These are phyloP conservation scores for Lateolabrax maculatus DNA, from an alignment of 2,797 vertebrate genomes.

Conservation along the genomic window DNA sequence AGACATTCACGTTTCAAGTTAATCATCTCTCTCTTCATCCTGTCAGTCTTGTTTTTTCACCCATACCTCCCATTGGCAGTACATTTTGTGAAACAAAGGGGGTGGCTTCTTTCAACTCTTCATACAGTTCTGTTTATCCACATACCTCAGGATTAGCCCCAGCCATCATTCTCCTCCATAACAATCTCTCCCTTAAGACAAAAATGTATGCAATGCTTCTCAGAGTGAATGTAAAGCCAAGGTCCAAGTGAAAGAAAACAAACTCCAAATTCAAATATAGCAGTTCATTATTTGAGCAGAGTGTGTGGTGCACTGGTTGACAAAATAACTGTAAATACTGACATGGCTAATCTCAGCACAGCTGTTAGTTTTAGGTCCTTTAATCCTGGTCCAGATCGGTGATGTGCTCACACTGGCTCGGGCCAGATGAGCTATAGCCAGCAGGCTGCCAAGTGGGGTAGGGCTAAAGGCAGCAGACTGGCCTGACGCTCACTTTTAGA, in stretches of 20 bases:
- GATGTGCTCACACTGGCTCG: conserved; percentile 79
- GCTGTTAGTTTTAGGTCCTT: conserved; percentile 83
- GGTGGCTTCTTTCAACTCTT: conserved; percentile 25
- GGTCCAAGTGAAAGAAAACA: conserved; percentile 37
- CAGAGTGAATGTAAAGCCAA: background rate
- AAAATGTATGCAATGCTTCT: conserved; percentile 9
- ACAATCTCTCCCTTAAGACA: conserved; percentile 23
- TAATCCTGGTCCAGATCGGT: conserved; percentile 84
- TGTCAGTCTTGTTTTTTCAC: conserved; percentile 33
- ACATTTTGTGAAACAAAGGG: conserved; percentile 43
- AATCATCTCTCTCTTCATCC: conserved; percentile 58
- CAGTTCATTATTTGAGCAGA: conserved; percentile 64
- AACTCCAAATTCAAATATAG: conserved; percentile 49
- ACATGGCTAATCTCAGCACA: conserved; percentile 83
- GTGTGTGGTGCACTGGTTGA: conserved; percentile 66
- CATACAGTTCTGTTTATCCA: conserved; percentile 55
- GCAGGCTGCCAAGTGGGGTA: conserved; percentile 83
- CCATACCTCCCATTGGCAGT: conserved; percentile 17
- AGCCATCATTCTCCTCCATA: conserved; percentile 24
- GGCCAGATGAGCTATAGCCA: conserved; percentile 83
- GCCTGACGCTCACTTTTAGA: conserved; percentile 72
- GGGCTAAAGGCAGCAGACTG: conserved; percentile 80
- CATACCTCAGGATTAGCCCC: conserved; percentile 28
- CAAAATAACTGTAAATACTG: conserved; percentile 86
- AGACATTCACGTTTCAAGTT: conserved; percentile 55